phyloP scores from a whole-genome alignment of 2,888 invertebrate species.

The Periphyllus acericola region DNA sequence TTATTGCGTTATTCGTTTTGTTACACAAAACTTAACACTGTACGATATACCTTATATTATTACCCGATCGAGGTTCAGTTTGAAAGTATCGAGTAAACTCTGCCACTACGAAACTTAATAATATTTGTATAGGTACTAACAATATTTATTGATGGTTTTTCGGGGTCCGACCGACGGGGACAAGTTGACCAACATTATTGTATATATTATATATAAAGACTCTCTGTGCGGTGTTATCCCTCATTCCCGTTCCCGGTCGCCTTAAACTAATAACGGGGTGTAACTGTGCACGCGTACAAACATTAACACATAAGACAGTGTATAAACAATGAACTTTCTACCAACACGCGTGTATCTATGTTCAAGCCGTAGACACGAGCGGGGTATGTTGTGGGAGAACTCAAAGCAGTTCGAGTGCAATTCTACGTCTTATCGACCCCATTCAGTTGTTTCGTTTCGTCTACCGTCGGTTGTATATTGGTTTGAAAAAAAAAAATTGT shows the following conservation, averaged over 20 bases:
- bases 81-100: background rate
- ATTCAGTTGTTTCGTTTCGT: background rate
- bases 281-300: slow-evolving; percentile 11
- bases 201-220: background rate
- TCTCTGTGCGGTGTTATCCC: slow-evolving; percentile 5
- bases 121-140: background rate
- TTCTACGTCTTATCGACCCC: slow-evolving; percentile 12
- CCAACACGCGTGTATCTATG: background rate
- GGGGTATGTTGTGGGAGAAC: background rate
- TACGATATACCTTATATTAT: background rate
- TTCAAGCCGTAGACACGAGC: background rate
- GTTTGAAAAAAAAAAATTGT: no score
- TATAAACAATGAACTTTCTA: slow-evolving; percentile 43
- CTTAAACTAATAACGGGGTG: slow-evolving; percentile 43
- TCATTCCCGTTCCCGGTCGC: background rate
- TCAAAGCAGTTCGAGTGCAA: background rate
- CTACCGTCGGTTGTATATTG: no score
- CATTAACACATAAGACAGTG: slow-evolving; percentile 26
- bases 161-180: background rate
- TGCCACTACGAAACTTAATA: background rate
- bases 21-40: background rate
- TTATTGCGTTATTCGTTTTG: no score
- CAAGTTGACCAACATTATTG: slow-evolving; percentile 17
- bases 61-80: no score
- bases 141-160: slow-evolving; percentile 50